phyloP scores from a whole-genome alignment of 2,113 vertebrate genomes.

The Chrysochloris asiatica region DNA sequence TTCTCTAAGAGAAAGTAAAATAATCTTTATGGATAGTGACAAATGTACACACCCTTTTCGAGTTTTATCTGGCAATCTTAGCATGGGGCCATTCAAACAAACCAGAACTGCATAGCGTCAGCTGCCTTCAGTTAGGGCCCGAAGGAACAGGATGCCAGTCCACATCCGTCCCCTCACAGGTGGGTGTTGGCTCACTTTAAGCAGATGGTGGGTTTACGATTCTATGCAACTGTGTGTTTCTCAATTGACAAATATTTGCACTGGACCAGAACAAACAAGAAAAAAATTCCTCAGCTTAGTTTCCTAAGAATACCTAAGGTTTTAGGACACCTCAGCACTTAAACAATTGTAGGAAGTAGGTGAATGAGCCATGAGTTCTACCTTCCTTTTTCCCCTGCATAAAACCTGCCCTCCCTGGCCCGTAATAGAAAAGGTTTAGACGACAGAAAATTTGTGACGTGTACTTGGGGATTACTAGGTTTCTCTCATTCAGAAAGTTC shows the following conservation, averaged over 20 bases:
- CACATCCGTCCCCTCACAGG: conserved; percentile 78
- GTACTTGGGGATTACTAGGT: neutral
- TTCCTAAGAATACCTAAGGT: conserved; percentile 71
- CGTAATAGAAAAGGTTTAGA: conserved; percentile 52
- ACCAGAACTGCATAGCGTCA: conserved; percentile 63
- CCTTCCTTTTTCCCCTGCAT: neutral
- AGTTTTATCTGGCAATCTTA: conserved; percentile 76
- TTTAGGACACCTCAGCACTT: conserved; percentile 86
- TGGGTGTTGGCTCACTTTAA: conserved; percentile 82
- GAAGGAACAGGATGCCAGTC: conserved; percentile 84
- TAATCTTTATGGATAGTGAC: conserved; percentile 50
- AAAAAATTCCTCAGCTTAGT: conserved; percentile 70
- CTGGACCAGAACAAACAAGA: conserved; percentile 81
- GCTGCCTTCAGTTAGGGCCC: conserved; percentile 63
- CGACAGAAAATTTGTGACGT: conserved; percentile 58
- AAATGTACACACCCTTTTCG: conserved; percentile 66
- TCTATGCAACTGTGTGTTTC: conserved; percentile 78
- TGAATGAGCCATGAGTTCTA: neutral
- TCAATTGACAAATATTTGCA: conserved; percentile 86
- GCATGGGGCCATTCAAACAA: conserved; percentile 80
- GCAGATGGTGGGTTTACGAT: conserved; percentile 84
- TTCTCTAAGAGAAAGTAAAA: conserved; percentile 34
- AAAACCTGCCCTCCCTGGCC: conserved; percentile 44
- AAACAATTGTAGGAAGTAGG: conserved; percentile 48
- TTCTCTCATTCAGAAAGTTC: neutral